Base-by-base conservation (phyloP, 2,797 vertebrate species). In the Coreius guichenoti region DNA sequence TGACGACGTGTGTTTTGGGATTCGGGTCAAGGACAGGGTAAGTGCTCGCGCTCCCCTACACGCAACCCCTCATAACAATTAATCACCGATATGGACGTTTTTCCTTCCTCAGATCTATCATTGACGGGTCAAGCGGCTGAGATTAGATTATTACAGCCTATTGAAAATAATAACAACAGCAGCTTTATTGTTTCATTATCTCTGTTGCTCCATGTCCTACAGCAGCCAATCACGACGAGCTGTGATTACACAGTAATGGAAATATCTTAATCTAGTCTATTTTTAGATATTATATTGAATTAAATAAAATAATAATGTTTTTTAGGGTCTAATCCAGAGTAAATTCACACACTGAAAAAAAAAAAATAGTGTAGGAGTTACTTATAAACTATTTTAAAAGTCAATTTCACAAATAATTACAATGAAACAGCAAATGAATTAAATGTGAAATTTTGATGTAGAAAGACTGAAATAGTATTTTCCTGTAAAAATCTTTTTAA, bases 1-100 rank as follows among this genome's bases (percentile, higher is more conserved):
- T 85, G 61, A 26, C 61, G 81, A 85, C 51, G 12, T 49, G 77
- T 73, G 73, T 79, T 79, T 65, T 58, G 47, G 83, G 83, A 58
- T 63, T 54, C 31, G 82, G 84, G 74, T 89, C 79, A 84, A 87
- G 88, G 61, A 86, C 79, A 67, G 81, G 73, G 67, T 84, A 80
- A 87, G 76, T 49, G 80, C 45, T 63, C 9, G 70, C 79, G 65
- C 56, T 79, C 77, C 70, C 33, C 58, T 26, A 65, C 43, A 79
- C 75, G 23, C 33, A 70, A 58, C 19, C 61, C 47, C 43, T 84
- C 80, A 33, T 72, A 73, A 67, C 68, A 58, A 72, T 80, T 49
- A 36, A 82, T 79, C 81, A 67, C 54, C 23, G 23, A 78, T 81
- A 61, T 23, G 29, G 51, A 84, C 77, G 39, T 51, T n/a, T 33